A percentile compares a stretch with the other conserved stretches of the same genome.
Evolutionary conservation across 1,140 invertebrate genomes (phyloP).

Genomic region (Mizuhopecten yessoensis): DNA sequence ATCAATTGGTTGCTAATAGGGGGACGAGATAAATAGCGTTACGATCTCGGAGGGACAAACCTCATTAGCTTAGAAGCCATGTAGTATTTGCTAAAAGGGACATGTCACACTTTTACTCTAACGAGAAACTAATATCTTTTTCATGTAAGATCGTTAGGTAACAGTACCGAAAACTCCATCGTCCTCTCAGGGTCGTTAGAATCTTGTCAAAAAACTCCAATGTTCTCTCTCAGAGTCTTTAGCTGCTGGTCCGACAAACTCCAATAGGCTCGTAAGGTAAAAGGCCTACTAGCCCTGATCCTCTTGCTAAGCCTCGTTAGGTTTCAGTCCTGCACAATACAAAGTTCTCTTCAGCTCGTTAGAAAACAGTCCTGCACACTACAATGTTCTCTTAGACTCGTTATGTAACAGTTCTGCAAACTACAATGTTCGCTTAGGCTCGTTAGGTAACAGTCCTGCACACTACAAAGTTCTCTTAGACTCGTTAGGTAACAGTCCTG

Average conservation of each 20-base stretch:
- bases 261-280: too few relatives aligned
- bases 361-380: too few relatives aligned
- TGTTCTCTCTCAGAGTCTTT: too few relatives aligned
- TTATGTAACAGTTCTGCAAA: too few relatives aligned
- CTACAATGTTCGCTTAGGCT: too few relatives aligned
- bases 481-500: too few relatives aligned
- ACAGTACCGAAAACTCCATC: not conserved
- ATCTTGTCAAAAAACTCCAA: not conserved
- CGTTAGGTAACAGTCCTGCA: too few relatives aligned
- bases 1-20: not conserved
- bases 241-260: not conserved
- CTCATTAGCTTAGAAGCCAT: conserved; percentile 22
- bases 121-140: conserved; percentile 35
- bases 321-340: too few relatives aligned
- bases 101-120: not conserved
- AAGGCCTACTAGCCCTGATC: too few relatives aligned
- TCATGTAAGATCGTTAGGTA: not conserved
- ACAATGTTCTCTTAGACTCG: not conserved
- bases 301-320: too few relatives aligned
- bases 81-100: conserved; percentile 14
- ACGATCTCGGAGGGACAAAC: not conserved
- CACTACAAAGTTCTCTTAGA: too few relatives aligned
- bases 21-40: conserved; percentile 16
- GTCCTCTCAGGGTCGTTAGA: not conserved
- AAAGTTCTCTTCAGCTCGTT: too few relatives aligned